Conservation (phyloP, 2,797 vertebrate species). For the Spinus olivaceus region DNA sequence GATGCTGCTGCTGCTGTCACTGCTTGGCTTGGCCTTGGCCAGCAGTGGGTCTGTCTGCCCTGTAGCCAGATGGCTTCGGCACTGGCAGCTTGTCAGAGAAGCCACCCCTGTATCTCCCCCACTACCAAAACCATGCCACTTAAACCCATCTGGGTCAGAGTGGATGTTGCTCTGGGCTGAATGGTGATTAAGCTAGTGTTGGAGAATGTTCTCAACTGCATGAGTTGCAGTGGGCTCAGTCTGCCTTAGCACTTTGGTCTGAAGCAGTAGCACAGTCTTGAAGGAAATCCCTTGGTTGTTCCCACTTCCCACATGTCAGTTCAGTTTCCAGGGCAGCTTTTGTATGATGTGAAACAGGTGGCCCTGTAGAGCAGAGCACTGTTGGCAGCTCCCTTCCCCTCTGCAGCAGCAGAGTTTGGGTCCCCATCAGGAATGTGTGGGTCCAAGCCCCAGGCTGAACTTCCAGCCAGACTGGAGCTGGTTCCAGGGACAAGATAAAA, state of each 20-base stretch:
- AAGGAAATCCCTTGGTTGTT: neutral
- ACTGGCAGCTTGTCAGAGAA: neutral
- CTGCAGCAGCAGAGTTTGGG: neutral
- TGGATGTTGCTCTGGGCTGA: neutral
- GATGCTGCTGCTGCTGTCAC: neutral
- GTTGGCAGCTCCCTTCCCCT: neutral
- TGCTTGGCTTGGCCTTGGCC: neutral
- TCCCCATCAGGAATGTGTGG: fast-evolving
- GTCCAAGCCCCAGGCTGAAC: fast-evolving
- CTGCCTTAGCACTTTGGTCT: neutral
- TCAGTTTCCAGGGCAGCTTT: neutral
- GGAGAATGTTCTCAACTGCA: neutral
- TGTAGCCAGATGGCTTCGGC: neutral
- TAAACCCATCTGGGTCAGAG: neutral
- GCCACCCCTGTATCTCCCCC: neutral
- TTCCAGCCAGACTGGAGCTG: neutral
- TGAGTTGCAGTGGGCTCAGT: neutral
- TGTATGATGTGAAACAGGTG: neutral
- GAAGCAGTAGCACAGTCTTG: neutral
- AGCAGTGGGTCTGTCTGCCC: neutral
- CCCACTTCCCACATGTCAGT: neutral
- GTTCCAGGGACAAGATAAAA: neutral
- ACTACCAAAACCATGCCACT: neutral
- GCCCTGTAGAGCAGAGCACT: neutral
- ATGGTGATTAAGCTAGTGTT: neutral